Evolutionary conservation across 2,113 vertebrate species (phyloP).

Genomic region (Ancistrus triradiatus): DNA sequence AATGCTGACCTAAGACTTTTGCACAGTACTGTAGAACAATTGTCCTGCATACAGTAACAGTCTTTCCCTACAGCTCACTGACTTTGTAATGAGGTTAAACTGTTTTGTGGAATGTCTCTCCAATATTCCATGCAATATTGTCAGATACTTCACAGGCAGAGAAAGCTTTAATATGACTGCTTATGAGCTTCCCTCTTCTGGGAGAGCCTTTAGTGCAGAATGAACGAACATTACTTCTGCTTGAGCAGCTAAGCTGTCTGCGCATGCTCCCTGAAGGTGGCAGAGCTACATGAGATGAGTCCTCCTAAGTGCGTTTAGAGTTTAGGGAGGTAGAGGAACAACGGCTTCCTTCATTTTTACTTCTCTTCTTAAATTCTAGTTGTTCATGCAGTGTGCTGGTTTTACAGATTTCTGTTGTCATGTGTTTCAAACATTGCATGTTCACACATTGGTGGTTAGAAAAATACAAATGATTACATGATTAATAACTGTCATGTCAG

Average conservation of each 20-base stretch:
- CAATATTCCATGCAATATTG: slow-evolving; percentile 16
- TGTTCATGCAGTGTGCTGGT: too few relatives aligned
- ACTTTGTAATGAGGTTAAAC: not conserved
- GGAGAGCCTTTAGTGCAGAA: slow-evolving; percentile 66
- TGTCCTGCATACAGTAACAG: not conserved
- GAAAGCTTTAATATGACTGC: slow-evolving; percentile 4
- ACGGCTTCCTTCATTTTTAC: slow-evolving; percentile 54
- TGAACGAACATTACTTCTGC: slow-evolving; percentile 74
- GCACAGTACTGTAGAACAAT: too few relatives aligned
- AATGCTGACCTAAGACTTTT: too few relatives aligned
- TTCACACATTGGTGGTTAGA: too few relatives aligned
- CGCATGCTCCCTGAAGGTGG: slow-evolving; percentile 70
- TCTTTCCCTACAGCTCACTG: not conserved
- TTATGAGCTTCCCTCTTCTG: slow-evolving; percentile 39
- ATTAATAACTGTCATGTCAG: too few relatives aligned
- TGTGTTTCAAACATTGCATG: too few relatives aligned
- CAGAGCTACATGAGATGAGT: slow-evolving; percentile 70
- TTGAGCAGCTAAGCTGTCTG: slow-evolving; percentile 77
- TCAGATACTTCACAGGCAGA: slow-evolving; percentile 15
- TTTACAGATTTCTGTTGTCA: too few relatives aligned
- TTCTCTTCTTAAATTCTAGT: slow-evolving; percentile 28
- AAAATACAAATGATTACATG: too few relatives aligned
- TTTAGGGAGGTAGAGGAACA: slow-evolving; percentile 77
- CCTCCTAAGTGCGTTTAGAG: slow-evolving; percentile 70
- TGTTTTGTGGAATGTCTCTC: slow-evolving; percentile 4